phyloP scores from a whole-genome alignment of 2,888 invertebrate species.

The Neoitamus cyanurus region DNA sequence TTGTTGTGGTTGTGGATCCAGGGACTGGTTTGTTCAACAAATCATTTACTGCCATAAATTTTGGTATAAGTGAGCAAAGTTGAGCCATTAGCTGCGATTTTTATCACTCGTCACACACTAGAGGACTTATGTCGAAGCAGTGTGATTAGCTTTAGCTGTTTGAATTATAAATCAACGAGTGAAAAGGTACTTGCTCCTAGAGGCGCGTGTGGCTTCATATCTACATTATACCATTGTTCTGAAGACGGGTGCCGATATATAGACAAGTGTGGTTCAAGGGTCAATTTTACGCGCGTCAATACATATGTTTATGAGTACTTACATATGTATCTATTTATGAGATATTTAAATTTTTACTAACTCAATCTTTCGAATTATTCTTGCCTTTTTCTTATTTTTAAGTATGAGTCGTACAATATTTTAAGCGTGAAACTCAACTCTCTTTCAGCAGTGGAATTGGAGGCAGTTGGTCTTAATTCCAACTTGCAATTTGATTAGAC shows the following conservation, averaged over 20 bases:
- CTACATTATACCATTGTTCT: too few species aligned
- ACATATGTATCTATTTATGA: too few species aligned
- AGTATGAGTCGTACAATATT: too few species aligned
- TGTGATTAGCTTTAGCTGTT: not conserved
- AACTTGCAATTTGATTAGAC: not conserved
- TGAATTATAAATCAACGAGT: not conserved
- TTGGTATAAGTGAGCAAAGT: slow-evolving; percentile 1
- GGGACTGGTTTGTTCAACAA: not conserved
- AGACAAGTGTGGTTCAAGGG: too few species aligned
- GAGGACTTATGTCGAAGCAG: not conserved
- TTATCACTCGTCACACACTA: not conserved
- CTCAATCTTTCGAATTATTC: too few species aligned
- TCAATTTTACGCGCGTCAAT: too few species aligned
- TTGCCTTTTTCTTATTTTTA: too few species aligned
- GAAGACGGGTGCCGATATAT: too few species aligned
- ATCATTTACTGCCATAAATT: slow-evolving; percentile 17
- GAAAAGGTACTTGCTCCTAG: not conserved
- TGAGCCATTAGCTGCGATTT: not conserved
- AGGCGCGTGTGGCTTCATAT: too few species aligned
- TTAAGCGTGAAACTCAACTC: not conserved
- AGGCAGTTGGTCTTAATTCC: not conserved
- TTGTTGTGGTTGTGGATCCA: slow-evolving; percentile 3
- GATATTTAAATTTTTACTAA: too few species aligned
- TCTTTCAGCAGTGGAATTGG: not conserved
- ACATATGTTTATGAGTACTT: too few species aligned